Evolutionary conservation across 1,140 invertebrate species (phyloP), one percentile per base, ranked within the genome.

Genomic region (Melanaphis sacchari): DNA sequence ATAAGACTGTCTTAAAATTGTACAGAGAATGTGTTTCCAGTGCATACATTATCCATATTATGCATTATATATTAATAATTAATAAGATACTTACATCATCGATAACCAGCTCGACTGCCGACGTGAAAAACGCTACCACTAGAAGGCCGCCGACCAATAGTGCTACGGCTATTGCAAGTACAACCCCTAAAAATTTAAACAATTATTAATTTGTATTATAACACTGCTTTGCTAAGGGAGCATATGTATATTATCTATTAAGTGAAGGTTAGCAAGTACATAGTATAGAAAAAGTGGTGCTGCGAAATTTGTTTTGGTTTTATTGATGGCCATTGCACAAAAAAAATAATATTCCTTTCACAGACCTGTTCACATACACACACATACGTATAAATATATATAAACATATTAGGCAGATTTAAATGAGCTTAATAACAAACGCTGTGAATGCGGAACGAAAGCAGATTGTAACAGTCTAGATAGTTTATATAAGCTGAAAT

Each of bases 21-120:
- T 26, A 4, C 9, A 0, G 31, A 66, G 0, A 66, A 15, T 66
- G 11, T 31, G 24, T 40, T 24, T 7, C 26, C 22, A 38, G 7
- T 38, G 15, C 7, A 4, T n/a, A n/a, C n/a, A n/a, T n/a, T n/a
- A n/a, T n/a, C n/a, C n/a, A n/a, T n/a, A n/a, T n/a, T n/a, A n/a
- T n/a, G n/a, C n/a, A n/a, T n/a, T n/a, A n/a, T 36, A 6, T 82
- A 40, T 9, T 26, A 82, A 40, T 24, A 84, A 49, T 41, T 24
- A 84, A 5, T 84, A 26, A 84, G 21, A 40, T 89, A 94, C 94
- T 94, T 88, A 94, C 94, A 54, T 94, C 90, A 88, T 94, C 94
- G 26, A 94, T 94, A 21, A 94, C 87, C 11, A 91, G 26, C 31
- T 94, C 93, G 36, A 94, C 94, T 38, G 93, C 81, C 4, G 94